phyloP scores from a whole-genome alignment of 2,797 vertebrate genomes.

The Acestrorhynchus altus region DNA sequence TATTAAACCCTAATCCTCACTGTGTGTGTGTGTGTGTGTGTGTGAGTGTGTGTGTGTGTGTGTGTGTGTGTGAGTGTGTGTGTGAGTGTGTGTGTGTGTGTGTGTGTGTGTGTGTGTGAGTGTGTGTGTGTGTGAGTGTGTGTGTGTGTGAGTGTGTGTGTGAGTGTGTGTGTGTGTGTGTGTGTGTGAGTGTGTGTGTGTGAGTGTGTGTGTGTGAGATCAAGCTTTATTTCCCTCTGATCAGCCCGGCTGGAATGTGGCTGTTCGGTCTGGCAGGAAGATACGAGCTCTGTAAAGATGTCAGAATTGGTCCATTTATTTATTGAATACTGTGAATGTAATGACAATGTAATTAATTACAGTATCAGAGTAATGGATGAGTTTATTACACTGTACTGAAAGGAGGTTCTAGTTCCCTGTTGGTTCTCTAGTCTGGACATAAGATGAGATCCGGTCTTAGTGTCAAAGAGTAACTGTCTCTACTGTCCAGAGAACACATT shows the following conservation, averaged over 20 bases:
- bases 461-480: no score
- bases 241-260: neutral
- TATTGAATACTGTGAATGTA: no score
- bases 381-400: no score
- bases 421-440: no score
- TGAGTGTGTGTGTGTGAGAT: slow-evolving; percentile 2
- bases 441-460: no score
- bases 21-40: neutral
- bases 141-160: neutral
- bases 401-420: no score
- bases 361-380: no score
- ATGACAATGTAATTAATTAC: no score
- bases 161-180: neutral
- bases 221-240: slow-evolving; percentile 37
- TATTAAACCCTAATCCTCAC: slow-evolving; percentile 47
- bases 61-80: neutral
- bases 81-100: neutral
- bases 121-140: neutral
- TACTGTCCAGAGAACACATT: no score
- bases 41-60: neutral
- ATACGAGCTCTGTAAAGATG: no score
- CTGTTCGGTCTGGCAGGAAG: neutral
- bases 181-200: neutral
- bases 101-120: neutral
- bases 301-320: no score